Conservation (phyloP, 2,797 vertebrate species). For the Bradypodion ventrale region DNA sequence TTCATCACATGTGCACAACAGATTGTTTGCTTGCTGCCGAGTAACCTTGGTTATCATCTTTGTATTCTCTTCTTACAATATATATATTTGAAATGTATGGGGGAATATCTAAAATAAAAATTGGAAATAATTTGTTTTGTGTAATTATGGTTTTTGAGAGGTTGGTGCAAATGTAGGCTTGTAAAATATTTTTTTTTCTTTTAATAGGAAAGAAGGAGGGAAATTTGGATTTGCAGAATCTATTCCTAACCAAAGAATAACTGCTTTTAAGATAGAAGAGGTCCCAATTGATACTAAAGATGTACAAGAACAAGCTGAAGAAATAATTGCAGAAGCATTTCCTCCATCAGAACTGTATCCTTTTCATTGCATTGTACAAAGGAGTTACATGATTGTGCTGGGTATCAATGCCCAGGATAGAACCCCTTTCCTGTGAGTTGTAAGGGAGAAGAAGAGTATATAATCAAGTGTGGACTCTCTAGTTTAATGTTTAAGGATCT, state of each 20-base stretch:
- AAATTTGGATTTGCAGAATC: constrained; percentile 95
- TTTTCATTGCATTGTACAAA: constrained; percentile 33
- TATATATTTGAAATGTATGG: not conserved
- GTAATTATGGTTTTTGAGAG: not conserved
- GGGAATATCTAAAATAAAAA: not conserved
- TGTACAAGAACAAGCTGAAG: constrained; percentile 78
- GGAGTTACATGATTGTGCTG: not conserved
- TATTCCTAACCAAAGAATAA: constrained; percentile 87
- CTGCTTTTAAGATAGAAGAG: constrained; percentile 85
- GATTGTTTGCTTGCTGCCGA: not conserved
- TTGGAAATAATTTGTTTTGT: not conserved
- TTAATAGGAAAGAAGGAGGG: constrained; percentile 88
- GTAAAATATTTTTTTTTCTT: not conserved
- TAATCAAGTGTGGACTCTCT: not conserved
- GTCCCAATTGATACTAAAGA: constrained; percentile 81
- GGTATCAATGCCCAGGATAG: not conserved
- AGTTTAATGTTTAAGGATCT: not conserved
- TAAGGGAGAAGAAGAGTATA: not conserved
- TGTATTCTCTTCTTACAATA: not conserved
- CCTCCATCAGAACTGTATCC: constrained; percentile 84
- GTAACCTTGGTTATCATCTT: not conserved
- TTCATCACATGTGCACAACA: too few species aligned
- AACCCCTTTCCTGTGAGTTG: not conserved
- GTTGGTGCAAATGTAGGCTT: not conserved
- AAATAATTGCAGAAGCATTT: constrained; percentile 82